These are phyloP conservation scores for Procavia capensis DNA, from an alignment of 2,113 vertebrate genomes.

Conservation along the genomic window DNA sequence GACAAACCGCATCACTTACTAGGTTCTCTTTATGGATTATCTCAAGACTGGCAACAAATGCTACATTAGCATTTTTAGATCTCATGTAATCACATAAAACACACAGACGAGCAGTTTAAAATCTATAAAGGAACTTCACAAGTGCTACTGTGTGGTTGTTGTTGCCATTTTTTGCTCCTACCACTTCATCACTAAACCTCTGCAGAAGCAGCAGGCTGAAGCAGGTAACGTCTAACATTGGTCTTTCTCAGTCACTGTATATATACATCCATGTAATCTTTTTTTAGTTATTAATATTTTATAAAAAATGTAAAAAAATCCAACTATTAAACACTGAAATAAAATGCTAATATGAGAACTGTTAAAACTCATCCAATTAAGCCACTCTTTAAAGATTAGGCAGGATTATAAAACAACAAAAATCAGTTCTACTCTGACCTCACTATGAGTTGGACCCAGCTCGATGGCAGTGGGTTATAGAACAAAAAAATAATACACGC, in stretches of 20 bases:
- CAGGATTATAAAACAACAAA: too few species aligned
- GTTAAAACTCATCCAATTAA: not conserved
- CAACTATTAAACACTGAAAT: not conserved
- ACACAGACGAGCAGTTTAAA: not conserved
- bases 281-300: conserved; percentile 30
- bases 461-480: too few species aligned
- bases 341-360: not conserved
- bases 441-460: too few species aligned
- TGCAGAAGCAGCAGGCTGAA: not conserved
- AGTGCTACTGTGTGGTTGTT: not conserved
- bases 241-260: not conserved
- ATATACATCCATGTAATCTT: not conserved
- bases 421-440: too few species aligned
- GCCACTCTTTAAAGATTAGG: too few species aligned
- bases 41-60: not conserved
- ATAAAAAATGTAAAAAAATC: not conserved
- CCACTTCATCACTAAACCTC: not conserved
- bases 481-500: too few species aligned
- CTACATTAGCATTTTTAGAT: not conserved
- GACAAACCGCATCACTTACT: not conserved
- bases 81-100: not conserved
- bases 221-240: not conserved
- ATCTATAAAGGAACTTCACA: not conserved
- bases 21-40: not conserved
- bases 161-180: not conserved